Conservation (phyloP, 2,888 invertebrate genomes). For the Spodoptera littoralis region DNA sequence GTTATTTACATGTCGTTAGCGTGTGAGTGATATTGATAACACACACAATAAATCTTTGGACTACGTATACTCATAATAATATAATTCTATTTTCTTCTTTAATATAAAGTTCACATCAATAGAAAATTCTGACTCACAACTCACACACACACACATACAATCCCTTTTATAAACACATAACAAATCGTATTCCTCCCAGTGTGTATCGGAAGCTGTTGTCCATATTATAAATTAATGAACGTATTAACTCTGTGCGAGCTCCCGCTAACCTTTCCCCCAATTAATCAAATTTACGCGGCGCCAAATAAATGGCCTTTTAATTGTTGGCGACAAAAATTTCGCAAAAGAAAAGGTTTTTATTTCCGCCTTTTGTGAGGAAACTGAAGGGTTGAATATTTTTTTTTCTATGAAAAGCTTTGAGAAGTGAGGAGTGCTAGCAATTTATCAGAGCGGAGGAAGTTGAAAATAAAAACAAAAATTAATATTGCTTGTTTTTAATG, state of each 20-base stretch:
- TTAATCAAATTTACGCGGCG: slow-evolving; percentile 57
- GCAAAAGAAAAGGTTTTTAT: slow-evolving; percentile 27
- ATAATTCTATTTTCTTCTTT: too few species aligned
- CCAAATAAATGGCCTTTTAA: slow-evolving; percentile 56
- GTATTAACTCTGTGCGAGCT: slow-evolving; percentile 44
- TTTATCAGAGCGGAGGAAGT: too few species aligned
- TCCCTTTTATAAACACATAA: slow-evolving; percentile 14
- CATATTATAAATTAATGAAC: slow-evolving; percentile 56
- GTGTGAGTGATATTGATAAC: too few species aligned
- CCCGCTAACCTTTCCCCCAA: slow-evolving; percentile 52
- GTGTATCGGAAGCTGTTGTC: slow-evolving; percentile 44
- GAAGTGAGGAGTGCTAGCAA: too few species aligned
- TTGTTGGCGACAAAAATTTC: slow-evolving; percentile 51
- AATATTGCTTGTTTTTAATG: too few species aligned
- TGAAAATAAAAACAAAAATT: too few species aligned
- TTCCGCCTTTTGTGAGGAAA: slow-evolving; percentile 17
- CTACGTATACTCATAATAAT: too few species aligned
- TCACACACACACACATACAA: too few species aligned
- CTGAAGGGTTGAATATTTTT: slow-evolving; percentile 17
- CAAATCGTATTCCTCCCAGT: slow-evolving; percentile 46
- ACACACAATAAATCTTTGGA: too few species aligned
- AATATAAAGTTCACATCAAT: too few species aligned
- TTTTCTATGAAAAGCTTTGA: slow-evolving; percentile 1
- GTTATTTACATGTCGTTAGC: too few species aligned
- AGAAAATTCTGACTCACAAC: too few species aligned